Base-by-base conservation (phyloP, 2,888 invertebrate species). In the Helicoverpa assulta region DNA sequence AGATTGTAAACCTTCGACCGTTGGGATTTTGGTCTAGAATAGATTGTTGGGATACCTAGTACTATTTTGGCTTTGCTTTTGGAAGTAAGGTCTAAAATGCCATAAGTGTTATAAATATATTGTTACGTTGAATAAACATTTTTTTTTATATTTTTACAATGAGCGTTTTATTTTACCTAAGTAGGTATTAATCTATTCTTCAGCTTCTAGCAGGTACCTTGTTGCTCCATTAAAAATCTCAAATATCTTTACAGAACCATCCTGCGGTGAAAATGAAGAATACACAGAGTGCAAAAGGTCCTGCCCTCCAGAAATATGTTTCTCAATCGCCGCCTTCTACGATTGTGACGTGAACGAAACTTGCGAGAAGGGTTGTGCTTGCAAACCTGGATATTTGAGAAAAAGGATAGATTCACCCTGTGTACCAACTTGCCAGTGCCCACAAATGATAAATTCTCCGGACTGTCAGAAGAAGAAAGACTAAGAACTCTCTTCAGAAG, bases 231-330 rank as follows among this genome's bases (percentile, higher is more conserved):
- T 4, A 40, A 14, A 14, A 40, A 8, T 12, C 14, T 10, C 14
- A 12, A 6, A 26, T 16, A 60, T 5, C 16, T 57, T 73, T 75
- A 16, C 67, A 63, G 59, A 43, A 47, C 16, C 29, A 4, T 53
- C 14, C 12, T 76, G 82, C 55, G 74, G 65, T 0, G 70, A 70
- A 12, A 84, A 88, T 56, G 87, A 89, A 74, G 77, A 75, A 5
- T 86, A 80, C 54, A 78, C 72, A 14, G 40, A 66, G 10, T 86
- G 85, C 65, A 83, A 79, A 51, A 52, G 18, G 52, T 55, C 78
- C 5, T 90, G 89, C 54, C 88, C 88, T 6, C 87, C 87, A 0
- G 84, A 88, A 55, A 54, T 67, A 0, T 89, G 89, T 73, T 10
- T 76, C 84, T 0, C 37, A 12, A 37, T 86, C 0, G 12, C 69